Base-by-base conservation (phyloP, 1,140 invertebrate species). In the Ostrea edulis region DNA sequence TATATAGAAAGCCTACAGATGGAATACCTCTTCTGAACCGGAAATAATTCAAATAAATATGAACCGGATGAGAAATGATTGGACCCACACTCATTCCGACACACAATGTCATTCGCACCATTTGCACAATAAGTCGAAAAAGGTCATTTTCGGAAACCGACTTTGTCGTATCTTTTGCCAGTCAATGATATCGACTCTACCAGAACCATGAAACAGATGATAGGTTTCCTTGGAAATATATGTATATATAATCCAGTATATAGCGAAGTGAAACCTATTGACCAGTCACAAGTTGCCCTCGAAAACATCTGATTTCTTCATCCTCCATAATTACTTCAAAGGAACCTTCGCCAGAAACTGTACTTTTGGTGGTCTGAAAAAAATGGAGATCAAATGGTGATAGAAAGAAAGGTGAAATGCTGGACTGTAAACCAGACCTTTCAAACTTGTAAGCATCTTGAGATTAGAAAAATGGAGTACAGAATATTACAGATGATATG, bases 31-130 rank as follows among this genome's bases (percentile, higher is more conserved):
- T 14, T 9, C 8, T 22, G 14, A 77, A 29, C 25, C 25, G 29
- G 68, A 77, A 44, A 77, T 77, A 35, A 77, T 29, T 8, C 29
- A 35, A 77, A 77, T 17, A 77, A 12, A 35, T 25, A 35, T 11
- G 11, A 29, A 77, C 8, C 29, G 11, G 68, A 77, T 77, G 68
- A 77, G 25, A 71, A 77, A 77, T 77, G 68, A 77, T 25, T 9
- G 68, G 68, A 77, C 68, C 68, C 25, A 77, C 68, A 29, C 14
- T 77, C 68, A 77, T 62, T n/a, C n/a, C 68, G 68, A 77, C 68
- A 77, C 68, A 77, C 68, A 29, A 35, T 29, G 29, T 77, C 68
- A 77, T 29, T 77, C 68, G 25, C 68, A 25, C 25, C 68, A 77
- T 35, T 29, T 77, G 29, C 68, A 77, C 68, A 77, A 2, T 20